These are phyloP conservation scores for Eulemur macaco DNA, from an alignment of 2,113 vertebrate species.

Conservation along the genomic window DNA sequence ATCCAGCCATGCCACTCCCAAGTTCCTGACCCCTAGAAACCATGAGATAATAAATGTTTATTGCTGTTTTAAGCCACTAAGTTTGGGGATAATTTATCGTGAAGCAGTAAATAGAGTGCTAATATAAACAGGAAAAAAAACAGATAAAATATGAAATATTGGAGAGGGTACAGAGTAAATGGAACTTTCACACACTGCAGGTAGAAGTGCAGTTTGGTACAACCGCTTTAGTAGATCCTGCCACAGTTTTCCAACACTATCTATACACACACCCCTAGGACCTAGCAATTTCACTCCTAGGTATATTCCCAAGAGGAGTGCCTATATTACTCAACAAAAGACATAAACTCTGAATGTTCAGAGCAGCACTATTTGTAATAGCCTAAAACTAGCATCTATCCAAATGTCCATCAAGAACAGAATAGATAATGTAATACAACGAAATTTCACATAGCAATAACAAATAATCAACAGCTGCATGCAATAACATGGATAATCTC, in stretches of 20 bases:
- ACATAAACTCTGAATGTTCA: background rate
- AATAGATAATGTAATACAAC: background rate
- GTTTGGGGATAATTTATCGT: background rate
- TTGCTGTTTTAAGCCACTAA: background rate
- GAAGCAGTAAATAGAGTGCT: background rate
- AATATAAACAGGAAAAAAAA: background rate
- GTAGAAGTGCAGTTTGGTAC: background rate
- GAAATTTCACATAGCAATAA: background rate
- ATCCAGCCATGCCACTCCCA: background rate
- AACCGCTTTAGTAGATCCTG: background rate
- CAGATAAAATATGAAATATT: background rate
- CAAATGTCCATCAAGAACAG: background rate
- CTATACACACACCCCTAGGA: rapidly evolving
- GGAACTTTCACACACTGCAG: background rate
- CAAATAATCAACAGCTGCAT: background rate
- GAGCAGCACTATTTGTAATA: background rate
- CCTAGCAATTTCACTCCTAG: background rate
- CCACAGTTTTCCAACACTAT: background rate
- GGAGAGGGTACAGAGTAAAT: rapidly evolving
- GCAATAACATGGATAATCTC: background rate
- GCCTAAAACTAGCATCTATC: too few relatives aligned
- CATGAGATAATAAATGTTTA: background rate
- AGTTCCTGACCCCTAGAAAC: background rate
- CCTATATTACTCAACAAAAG: background rate
- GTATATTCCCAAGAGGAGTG: background rate